Evolutionary conservation across 2,888 invertebrate species (phyloP).

Genomic region (Netelia virgata): DNA sequence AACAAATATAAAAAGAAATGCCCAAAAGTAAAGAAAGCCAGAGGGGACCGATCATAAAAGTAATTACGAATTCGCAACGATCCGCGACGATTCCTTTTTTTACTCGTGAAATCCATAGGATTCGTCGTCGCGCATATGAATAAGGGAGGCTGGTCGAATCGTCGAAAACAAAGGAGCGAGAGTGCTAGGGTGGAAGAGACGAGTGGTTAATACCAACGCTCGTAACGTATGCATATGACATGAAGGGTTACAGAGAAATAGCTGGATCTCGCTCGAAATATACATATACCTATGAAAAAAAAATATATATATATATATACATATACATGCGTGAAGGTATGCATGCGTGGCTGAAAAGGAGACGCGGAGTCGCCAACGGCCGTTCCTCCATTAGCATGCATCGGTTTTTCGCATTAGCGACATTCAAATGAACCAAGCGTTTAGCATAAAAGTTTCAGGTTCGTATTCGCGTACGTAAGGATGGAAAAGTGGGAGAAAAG

Average conservation of each 20-base stretch:
- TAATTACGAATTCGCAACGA: not conserved
- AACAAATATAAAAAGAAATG: no score
- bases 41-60: not conserved
- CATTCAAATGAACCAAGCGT: slow-evolving; percentile 83
- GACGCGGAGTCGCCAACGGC: slow-evolving; percentile 62
- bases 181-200: slow-evolving; percentile 35
- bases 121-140: slow-evolving; percentile 31
- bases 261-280: slow-evolving; percentile 62
- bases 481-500: slow-evolving; percentile 39
- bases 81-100: not conserved
- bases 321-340: slow-evolving; percentile 65
- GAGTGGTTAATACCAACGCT: slow-evolving; percentile 69
- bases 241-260: slow-evolving; percentile 76
- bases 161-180: slow-evolving; percentile 35
- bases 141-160: slow-evolving; percentile 23
- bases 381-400: slow-evolving; percentile 83
- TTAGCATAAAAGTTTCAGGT: slow-evolving; percentile 83
- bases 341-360: slow-evolving; percentile 70
- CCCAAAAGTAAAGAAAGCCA: not conserved
- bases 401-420: slow-evolving; percentile 84
- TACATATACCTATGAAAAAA: slow-evolving; percentile 15
- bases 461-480: slow-evolving; percentile 37
- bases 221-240: slow-evolving; percentile 79
- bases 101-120: slow-evolving; percentile 10
- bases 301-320: not conserved